Percentiles rank a stretch among this genome's conserved stretches.
phyloP scores from a whole-genome alignment of 2,888 invertebrate genomes.

The Mallateleia sp. region DNA sequence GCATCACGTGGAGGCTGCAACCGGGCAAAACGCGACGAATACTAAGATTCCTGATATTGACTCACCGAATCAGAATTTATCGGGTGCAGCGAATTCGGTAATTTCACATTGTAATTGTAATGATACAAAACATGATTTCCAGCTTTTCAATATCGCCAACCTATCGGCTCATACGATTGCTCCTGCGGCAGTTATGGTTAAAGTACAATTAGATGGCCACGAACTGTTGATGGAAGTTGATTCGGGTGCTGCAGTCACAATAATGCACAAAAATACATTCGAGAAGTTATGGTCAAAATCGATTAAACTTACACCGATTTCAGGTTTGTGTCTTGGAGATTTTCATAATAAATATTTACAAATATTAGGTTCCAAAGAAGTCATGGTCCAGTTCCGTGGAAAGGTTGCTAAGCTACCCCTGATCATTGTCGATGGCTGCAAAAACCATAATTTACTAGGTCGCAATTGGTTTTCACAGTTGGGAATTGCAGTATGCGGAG shows the following conservation, averaged over 20 bases:
- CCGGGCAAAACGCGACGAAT: no score
- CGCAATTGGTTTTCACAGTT: conserved; percentile 35
- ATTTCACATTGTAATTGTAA: no score
- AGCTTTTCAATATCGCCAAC: no score
- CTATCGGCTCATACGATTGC: no score
- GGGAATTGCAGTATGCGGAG: neutral
- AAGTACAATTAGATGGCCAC: neutral
- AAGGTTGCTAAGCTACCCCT: conserved; percentile 1
- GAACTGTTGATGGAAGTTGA: neutral
- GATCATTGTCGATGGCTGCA: conserved; percentile 27
- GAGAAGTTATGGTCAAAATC: neutral
- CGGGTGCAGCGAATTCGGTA: no score
- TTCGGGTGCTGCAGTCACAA: neutral
- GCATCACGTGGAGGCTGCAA: no score
- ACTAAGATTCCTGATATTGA: no score
- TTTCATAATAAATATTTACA: conserved; percentile 1
- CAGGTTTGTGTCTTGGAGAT: neutral
- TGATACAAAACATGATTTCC: no score
- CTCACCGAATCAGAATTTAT: no score
- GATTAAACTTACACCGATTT: neutral
- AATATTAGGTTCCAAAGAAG: conserved; percentile 1
- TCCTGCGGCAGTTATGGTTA: neutral
- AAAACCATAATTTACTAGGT: neutral
- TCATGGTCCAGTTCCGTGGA: neutral
- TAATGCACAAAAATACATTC: neutral